phyloP scores from a whole-genome alignment of 2,797 vertebrate genomes.

The Oceanodroma leucorhoa region DNA sequence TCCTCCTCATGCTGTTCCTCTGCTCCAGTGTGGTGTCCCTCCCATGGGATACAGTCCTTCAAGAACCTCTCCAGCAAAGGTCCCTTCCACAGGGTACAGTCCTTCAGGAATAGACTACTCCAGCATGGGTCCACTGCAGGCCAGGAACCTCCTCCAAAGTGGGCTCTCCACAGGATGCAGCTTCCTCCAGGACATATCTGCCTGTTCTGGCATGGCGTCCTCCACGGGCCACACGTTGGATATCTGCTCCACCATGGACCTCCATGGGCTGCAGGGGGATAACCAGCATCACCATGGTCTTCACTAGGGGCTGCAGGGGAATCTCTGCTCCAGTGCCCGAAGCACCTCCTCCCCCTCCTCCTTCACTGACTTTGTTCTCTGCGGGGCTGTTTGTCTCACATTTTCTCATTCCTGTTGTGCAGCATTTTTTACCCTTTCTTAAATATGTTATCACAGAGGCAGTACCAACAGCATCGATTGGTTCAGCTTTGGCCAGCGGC shows the following conservation, averaged over 20 bases:
- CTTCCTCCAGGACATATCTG: not conserved
- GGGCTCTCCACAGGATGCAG: not conserved
- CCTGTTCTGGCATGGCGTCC: not conserved
- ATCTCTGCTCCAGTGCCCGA: rapidly evolving
- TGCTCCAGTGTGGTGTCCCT: not conserved
- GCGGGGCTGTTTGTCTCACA: not conserved
- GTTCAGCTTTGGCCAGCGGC: not conserved
- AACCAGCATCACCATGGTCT: not conserved
- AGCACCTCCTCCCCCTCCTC: not conserved
- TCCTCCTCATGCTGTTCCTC: not conserved
- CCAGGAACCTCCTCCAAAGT: not conserved
- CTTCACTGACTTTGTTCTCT: not conserved
- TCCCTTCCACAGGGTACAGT: not conserved
- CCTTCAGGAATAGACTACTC: not conserved
- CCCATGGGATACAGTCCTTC: not conserved
- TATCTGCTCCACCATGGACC: not conserved
- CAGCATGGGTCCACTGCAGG: too few relatives aligned
- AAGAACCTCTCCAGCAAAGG: not conserved
- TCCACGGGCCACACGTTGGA: not conserved
- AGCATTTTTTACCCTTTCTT: not conserved
- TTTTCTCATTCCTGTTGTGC: not conserved
- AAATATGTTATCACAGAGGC: not conserved
- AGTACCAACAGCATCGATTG: not conserved
- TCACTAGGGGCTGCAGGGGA: not conserved
- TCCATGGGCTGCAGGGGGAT: not conserved